Conservation (phyloP, 2,113 vertebrate genomes). For the Raphicerus campestris region DNA sequence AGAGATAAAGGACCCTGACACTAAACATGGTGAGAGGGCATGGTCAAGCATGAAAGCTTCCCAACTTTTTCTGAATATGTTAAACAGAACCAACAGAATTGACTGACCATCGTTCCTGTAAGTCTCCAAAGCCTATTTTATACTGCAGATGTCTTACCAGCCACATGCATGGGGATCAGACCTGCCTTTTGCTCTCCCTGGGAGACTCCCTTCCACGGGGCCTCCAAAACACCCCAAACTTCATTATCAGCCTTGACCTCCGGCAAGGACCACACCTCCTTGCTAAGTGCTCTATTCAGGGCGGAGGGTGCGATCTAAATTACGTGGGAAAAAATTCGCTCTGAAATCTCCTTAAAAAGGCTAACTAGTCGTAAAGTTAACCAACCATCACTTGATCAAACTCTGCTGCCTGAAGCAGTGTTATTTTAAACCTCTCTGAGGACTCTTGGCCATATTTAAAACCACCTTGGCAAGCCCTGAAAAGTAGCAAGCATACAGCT, state of each 20-base stretch:
- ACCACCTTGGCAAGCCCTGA: slow-evolving; percentile 56
- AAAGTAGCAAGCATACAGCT: slow-evolving; percentile 52
- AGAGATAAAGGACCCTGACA: background rate
- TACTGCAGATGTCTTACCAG: background rate
- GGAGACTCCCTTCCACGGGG: background rate
- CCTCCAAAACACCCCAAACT: background rate
- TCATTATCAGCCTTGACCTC: slow-evolving; percentile 29
- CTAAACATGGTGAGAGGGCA: background rate
- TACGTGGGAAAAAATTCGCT: background rate
- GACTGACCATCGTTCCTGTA: background rate
- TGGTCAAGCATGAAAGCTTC: background rate
- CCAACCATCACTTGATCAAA: background rate
- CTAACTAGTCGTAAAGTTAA: slow-evolving; percentile 38
- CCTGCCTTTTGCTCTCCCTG: background rate
- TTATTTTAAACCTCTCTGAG: slow-evolving; percentile 69
- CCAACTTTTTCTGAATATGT: slow-evolving; percentile 2
- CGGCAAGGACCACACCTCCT: slow-evolving; percentile 61
- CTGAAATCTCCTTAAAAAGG: background rate
- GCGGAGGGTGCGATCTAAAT: background rate
- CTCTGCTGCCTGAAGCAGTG: slow-evolving; percentile 16
- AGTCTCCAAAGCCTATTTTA: background rate
- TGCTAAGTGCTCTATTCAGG: background rate
- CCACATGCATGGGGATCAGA: background rate
- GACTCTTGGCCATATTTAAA: slow-evolving; percentile 61
- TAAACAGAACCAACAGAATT: background rate